phyloP scores from a whole-genome alignment of 2,888 invertebrate species.

The Apamea monoglypha region DNA sequence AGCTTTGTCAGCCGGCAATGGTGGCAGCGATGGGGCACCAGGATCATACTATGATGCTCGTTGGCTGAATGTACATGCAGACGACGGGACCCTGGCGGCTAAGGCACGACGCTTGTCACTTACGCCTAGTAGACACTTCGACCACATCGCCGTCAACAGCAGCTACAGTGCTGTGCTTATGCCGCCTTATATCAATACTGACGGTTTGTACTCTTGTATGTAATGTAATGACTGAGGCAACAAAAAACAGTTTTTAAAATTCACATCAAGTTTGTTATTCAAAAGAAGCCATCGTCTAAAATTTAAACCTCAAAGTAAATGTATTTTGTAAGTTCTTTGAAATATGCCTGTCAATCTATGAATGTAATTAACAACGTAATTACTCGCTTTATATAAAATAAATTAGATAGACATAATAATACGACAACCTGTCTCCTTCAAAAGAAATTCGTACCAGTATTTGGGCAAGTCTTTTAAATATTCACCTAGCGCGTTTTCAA shows the following conservation, averaged over 20 bases:
- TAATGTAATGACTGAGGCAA: not conserved
- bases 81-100: slow-evolving; percentile 93
- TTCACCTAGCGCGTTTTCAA: not conserved
- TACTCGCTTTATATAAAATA: not conserved
- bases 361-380: slow-evolving; percentile 1
- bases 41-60: slow-evolving; percentile 94
- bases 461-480: not conserved
- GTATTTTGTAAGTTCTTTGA: not conserved
- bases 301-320: not conserved
- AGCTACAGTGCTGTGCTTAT: slow-evolving; percentile 97
- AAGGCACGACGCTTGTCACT: slow-evolving; percentile 93
- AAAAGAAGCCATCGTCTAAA: not conserved
- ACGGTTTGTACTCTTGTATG: slow-evolving; percentile 84
- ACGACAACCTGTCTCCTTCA: not conserved
- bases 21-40: slow-evolving; percentile 90
- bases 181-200: slow-evolving; percentile 94
- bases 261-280: not conserved
- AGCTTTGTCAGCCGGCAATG: slow-evolving; percentile 91
- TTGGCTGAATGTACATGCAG: slow-evolving; percentile 94
- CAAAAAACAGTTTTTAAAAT: not conserved
- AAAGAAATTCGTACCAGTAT: not conserved
- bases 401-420: not conserved
- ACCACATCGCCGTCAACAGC: slow-evolving; percentile 95
- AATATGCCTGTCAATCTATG: not conserved
- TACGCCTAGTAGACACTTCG: slow-evolving; percentile 95